A percentile compares a stretch with the other conserved stretches of the same genome.
These are phyloP conservation scores for Geodia barretti DNA, from an alignment of 37 sponge, comb jelly and placozoan genomes.

Conservation along the genomic window DNA sequence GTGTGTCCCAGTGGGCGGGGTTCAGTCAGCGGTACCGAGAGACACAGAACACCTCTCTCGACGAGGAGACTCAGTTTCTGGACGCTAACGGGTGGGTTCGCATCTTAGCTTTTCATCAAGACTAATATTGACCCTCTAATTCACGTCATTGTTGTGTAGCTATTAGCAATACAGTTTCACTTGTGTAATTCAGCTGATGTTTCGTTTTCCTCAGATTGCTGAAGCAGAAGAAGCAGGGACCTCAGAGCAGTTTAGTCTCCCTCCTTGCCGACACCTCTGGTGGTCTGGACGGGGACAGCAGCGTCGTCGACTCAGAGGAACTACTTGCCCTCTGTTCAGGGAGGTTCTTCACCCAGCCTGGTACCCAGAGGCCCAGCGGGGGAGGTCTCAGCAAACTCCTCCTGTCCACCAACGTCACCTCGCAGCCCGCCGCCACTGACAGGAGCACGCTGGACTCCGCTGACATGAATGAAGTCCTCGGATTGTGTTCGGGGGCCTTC, in stretches of 20 bases:
- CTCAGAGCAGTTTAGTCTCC: neutral
- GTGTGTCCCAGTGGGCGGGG: conserved; percentile 17
- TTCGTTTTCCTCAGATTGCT: conserved; percentile 49
- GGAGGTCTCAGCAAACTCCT: neutral
- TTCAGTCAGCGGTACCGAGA: neutral
- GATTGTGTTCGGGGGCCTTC: conserved; percentile 69
- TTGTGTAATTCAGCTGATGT: neutral
- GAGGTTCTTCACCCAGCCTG: conserved; percentile 2
- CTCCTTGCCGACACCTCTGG: neutral
- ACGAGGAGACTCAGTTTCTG: conserved; percentile 75
- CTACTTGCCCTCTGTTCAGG: conserved; percentile 65
- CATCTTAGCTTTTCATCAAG: no score
- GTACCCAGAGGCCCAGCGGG: neutral
- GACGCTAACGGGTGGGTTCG: conserved; percentile 81
- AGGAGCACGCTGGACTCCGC: neutral
- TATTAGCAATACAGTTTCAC: neutral
- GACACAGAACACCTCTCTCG: conserved; percentile 9
- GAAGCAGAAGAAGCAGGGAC: conserved; percentile 17
- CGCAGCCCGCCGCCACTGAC: neutral
- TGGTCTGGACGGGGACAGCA: neutral
- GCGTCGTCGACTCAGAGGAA: neutral
- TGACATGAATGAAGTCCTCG: conserved; percentile 39
- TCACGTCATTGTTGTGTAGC: neutral
- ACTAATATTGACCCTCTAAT: no score
- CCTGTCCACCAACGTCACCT: neutral